phyloP scores from a whole-genome alignment of 2,888 invertebrate genomes.

The Galerucella calmariensis region DNA sequence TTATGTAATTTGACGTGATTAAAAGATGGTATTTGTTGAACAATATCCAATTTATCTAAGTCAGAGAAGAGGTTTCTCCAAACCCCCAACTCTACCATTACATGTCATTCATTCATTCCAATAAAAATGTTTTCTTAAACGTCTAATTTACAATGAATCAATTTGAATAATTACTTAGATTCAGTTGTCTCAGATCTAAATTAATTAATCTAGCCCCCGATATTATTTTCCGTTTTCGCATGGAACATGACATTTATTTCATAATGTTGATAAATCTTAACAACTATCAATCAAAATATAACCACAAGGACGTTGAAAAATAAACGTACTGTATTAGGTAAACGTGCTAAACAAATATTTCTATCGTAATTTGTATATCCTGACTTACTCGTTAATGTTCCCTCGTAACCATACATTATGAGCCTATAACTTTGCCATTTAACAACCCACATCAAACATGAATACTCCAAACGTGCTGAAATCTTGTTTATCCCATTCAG shows the following conservation, averaged over 20 bases:
- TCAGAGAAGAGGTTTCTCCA: constrained; percentile 56
- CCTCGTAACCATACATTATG: not conserved
- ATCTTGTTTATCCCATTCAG: not conserved
- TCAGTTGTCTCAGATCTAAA: constrained; percentile 20
- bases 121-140: constrained; percentile 49
- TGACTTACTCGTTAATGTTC: not conserved
- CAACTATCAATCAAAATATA: not conserved
- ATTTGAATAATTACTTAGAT: constrained; percentile 34
- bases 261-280: too few species aligned
- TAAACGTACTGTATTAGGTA: not conserved
- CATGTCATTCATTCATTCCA: constrained; percentile 50
- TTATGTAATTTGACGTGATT: constrained; percentile 63
- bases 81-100: constrained; percentile 44
- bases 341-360: not conserved
- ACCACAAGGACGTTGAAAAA: not conserved
- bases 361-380: not conserved
- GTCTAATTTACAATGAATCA: constrained; percentile 40
- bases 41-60: constrained; percentile 63
- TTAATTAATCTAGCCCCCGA: constrained; percentile 23
- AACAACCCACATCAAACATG: not conserved
- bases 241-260: too few species aligned
- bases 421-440: not conserved
- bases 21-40: constrained; percentile 65
- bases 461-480: not conserved
- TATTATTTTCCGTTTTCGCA: constrained; percentile 6